A percentile compares a stretch with the other conserved stretches of the same genome.
Conservation (phyloP, 2,888 invertebrate genomes). For the Gonocerus acuteangulatus region DNA sequence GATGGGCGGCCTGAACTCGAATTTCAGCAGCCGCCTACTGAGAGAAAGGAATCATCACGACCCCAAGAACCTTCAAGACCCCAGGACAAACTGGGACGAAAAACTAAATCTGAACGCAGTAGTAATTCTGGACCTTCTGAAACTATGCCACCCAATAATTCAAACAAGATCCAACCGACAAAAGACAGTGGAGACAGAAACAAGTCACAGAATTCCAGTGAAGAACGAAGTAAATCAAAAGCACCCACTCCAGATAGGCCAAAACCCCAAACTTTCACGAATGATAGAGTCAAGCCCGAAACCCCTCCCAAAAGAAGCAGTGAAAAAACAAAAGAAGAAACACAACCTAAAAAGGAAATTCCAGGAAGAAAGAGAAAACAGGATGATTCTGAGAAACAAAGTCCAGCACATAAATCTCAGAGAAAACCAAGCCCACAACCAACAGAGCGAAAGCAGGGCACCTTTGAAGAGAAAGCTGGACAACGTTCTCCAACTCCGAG, state of each 20-base stretch:
- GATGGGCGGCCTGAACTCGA: conserved; percentile 66
- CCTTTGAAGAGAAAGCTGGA: conserved; percentile 40
- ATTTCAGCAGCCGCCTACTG: conserved; percentile 63
- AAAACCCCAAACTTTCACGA: background rate
- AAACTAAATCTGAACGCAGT: conserved; percentile 38
- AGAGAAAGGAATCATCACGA: conserved; percentile 64
- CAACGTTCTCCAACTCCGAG: conserved; percentile 39
- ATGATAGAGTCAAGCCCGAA: background rate
- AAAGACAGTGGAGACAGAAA: conserved; percentile 34
- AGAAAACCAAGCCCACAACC: conserved; percentile 25
- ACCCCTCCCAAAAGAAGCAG: conserved; percentile 11
- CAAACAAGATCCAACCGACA: conserved; percentile 31
- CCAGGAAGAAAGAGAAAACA: conserved; percentile 45
- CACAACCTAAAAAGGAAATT: conserved; percentile 30
- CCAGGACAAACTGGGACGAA: conserved; percentile 41
- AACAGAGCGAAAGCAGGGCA: conserved; percentile 12
- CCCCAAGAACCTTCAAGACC: conserved; percentile 52
- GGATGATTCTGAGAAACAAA: conserved; percentile 40
- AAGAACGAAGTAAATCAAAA: conserved; percentile 21
- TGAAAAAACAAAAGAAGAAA: conserved; percentile 9
- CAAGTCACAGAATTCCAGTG: conserved; percentile 26
- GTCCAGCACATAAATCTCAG: conserved; percentile 29
- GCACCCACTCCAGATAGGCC: background rate
- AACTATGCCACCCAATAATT: conserved; percentile 39
- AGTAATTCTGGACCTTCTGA: conserved; percentile 50